Evolutionary conservation across 2,888 invertebrate genomes (phyloP).

Genomic region (Operophtera brumata): DNA sequence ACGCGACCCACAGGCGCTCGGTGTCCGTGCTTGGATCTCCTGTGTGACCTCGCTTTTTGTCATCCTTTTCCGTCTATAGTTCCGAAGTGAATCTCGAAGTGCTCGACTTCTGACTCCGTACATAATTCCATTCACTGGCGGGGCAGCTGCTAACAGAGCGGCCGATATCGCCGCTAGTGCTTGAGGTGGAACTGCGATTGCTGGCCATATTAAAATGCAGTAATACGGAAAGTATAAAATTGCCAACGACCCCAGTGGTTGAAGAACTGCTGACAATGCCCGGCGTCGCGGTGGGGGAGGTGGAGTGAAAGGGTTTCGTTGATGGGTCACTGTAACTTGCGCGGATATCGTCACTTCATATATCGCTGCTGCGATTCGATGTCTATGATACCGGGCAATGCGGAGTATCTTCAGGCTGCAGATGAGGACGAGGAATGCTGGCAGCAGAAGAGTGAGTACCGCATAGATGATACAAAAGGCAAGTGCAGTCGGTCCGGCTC

Average conservation of each 20-base stretch:
- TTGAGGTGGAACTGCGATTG: constrained; percentile 60
- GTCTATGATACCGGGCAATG: constrained; percentile 87
- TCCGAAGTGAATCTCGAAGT: constrained; percentile 85
- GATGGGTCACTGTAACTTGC: constrained; percentile 91
- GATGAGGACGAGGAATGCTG: constrained; percentile 84
- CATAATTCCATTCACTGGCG: constrained; percentile 87
- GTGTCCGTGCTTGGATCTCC: constrained; percentile 90
- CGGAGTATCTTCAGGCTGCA: constrained; percentile 87
- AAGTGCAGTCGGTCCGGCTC: constrained; percentile 80
- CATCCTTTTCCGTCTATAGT: constrained; percentile 88
- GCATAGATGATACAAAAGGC: constrained; percentile 85
- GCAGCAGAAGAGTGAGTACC: constrained; percentile 83
- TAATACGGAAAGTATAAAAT: constrained; percentile 89
- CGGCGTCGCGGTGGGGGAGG: constrained; percentile 84
- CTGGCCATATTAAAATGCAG: constrained; percentile 85
- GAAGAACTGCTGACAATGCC: constrained; percentile 85
- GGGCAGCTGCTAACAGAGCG: constrained; percentile 84
- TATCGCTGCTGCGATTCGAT: constrained; percentile 91
- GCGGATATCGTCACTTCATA: constrained; percentile 92
- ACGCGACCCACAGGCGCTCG: constrained; percentile 88
- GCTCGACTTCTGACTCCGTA: constrained; percentile 89
- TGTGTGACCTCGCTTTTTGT: constrained; percentile 89
- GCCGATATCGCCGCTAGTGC: constrained; percentile 81
- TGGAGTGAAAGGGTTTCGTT: constrained; percentile 88
- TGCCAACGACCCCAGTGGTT: constrained; percentile 86